Percentiles rank a stretch among this genome's conserved stretches.
phyloP scores from a whole-genome alignment of 1,140 invertebrate species.

The Papilio xuthus region DNA sequence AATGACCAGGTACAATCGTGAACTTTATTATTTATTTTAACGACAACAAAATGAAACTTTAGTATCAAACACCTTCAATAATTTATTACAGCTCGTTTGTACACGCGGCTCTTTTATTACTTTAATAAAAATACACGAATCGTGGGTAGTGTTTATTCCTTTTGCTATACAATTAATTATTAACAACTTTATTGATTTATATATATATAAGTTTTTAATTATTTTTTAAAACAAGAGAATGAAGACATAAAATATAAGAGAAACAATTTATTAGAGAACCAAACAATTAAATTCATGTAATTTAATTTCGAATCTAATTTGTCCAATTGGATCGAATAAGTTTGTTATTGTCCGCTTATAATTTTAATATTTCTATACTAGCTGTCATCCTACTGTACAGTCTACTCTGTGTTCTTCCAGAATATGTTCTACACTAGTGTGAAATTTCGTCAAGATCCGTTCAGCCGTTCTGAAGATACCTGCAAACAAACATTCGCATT shows the following conservation, averaged over 20 bases:
- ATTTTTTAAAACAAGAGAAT: not conserved
- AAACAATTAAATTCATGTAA: no score
- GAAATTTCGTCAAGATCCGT: no score
- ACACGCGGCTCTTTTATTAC: slow-evolving; percentile 10
- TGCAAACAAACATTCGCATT: no score
- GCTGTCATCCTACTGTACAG: no score
- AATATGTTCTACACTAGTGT: no score
- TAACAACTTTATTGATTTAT: not conserved
- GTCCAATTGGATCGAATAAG: no score
- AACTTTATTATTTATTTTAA: slow-evolving; percentile 12
- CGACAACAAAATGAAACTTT: slow-evolving; percentile 23
- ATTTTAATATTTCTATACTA: no score
- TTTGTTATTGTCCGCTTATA: no score
- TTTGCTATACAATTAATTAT: slow-evolving; percentile 2
- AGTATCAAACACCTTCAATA: slow-evolving; percentile 17
- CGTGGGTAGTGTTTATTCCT: not conserved
- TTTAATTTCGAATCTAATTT: no score
- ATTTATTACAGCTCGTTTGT: slow-evolving; percentile 9
- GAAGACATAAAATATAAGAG: not conserved
- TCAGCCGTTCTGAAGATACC: no score
- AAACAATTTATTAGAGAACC: not conserved
- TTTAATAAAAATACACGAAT: slow-evolving; percentile 5
- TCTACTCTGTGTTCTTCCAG: no score
- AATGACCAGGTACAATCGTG: not conserved
- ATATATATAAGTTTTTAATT: not conserved